A percentile compares a stretch with the other conserved stretches of the same genome.
These are phyloP conservation scores for Spatulosminthurus flaviceps DNA, from an alignment of 2,888 invertebrate species.

Conservation along the genomic window DNA sequence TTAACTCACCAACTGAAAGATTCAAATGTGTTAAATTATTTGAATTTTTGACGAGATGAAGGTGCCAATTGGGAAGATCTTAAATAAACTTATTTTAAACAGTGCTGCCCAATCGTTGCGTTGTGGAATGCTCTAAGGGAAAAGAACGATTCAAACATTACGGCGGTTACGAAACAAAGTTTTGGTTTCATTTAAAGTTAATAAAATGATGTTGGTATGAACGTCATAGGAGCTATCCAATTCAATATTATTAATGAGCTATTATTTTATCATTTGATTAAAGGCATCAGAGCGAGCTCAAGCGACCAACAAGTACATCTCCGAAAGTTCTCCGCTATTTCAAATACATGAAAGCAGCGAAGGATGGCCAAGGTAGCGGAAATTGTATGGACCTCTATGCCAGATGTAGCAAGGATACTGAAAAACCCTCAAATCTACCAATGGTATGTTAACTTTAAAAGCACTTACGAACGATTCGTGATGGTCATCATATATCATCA, in stretches of 20 bases:
- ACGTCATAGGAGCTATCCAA: no score
- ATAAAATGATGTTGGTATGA: no score
- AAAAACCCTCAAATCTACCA: conserved; percentile 62
- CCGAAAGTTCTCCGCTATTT: conserved; percentile 88
- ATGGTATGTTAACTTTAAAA: conserved; percentile 58
- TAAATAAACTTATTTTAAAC: no score
- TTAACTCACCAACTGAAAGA: not conserved
- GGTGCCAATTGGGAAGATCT: no score
- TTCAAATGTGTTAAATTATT: not conserved
- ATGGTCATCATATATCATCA: not conserved
- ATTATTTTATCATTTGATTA: conserved; percentile 34
- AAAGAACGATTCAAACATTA: no score
- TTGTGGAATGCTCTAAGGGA: no score
- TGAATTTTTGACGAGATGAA: no score
- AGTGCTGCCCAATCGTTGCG: no score
- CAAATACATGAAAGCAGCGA: conserved; percentile 88
- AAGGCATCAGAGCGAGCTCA: conserved; percentile 85
- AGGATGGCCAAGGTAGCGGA: conserved; percentile 66
- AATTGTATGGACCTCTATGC: conserved; percentile 62
- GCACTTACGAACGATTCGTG: no score
- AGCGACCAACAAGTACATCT: conserved; percentile 85
- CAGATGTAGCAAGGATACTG: conserved; percentile 62
- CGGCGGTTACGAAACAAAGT: no score
- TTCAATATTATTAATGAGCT: no score
- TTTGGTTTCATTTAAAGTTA: no score